Percentiles rank a stretch among this genome's conserved stretches.
These are phyloP conservation scores for Eristalinus sepulchralis DNA, from an alignment of 2,888 invertebrate species.

Conservation along the genomic window DNA sequence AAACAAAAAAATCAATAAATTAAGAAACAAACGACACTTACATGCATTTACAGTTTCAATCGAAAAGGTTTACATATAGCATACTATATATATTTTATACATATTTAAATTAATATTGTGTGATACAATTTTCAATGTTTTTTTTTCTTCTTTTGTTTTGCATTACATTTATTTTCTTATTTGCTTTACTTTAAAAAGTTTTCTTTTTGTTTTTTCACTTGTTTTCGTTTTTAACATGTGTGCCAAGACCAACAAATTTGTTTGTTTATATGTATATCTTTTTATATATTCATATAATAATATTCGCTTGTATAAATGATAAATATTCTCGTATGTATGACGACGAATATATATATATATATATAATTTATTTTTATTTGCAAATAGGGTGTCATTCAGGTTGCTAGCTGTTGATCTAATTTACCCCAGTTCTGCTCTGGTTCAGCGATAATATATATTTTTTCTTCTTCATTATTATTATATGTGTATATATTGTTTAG, in stretches of 20 bases:
- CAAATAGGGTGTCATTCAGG: neutral
- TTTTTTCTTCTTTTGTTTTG: neutral
- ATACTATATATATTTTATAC: neutral
- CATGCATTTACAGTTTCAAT: neutral
- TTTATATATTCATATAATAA: neutral
- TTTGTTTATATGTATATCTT: neutral
- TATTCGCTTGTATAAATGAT: neutral
- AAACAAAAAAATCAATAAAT: neutral
- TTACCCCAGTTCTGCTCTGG: too few species aligned
- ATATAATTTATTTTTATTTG: neutral
- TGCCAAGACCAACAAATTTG: neutral
- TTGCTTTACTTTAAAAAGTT: neutral
- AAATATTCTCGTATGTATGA: neutral
- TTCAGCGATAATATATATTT: too few species aligned
- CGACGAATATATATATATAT: too few species aligned
- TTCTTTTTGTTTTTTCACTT: neutral
- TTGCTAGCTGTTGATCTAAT: neutral
- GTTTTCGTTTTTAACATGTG: neutral
- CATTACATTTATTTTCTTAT: neutral
- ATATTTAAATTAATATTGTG: neutral
- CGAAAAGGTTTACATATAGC: neutral
- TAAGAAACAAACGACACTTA: neutral
- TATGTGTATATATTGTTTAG: too few species aligned
- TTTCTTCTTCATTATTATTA: too few species aligned
- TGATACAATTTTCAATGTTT: neutral